These are phyloP conservation scores for Microplitis mediator DNA, from an alignment of 1,140 invertebrate genomes.

Conservation along the genomic window DNA sequence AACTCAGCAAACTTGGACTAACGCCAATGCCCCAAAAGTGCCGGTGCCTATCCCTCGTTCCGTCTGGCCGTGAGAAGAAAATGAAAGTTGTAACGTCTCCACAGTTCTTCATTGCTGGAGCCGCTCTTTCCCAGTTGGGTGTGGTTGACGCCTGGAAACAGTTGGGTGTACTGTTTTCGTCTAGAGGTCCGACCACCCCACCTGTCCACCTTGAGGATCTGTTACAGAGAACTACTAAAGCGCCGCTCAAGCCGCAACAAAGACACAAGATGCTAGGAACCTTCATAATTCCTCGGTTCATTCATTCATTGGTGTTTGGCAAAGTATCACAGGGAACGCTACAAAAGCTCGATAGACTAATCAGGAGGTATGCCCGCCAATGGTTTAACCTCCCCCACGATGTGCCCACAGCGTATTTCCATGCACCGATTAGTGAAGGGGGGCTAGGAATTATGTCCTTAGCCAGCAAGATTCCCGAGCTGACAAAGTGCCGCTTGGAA, in stretches of 20 bases:
- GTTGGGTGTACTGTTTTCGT: constrained; percentile 41
- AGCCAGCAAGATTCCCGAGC: not conserved
- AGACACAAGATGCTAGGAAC: constrained; percentile 37
- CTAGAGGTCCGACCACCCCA: constrained; percentile 31
- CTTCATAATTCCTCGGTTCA: constrained; percentile 38
- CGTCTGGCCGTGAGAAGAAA: constrained; percentile 42
- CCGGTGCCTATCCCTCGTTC: constrained; percentile 41
- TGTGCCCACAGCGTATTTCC: constrained; percentile 28
- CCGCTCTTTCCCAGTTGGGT: constrained; percentile 9
- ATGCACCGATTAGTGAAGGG: constrained; percentile 10
- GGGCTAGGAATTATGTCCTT: constrained; percentile 30
- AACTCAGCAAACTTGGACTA: constrained; percentile 35
- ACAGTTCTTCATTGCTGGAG: not conserved
- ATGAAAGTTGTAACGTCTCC: constrained; percentile 30
- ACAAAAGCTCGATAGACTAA: not conserved
- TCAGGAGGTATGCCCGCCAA: not conserved
- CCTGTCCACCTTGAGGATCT: constrained; percentile 8
- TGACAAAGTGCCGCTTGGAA: not conserved
- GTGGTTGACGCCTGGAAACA: constrained; percentile 43
- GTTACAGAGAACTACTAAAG: constrained; percentile 37
- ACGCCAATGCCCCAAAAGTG: constrained; percentile 45
- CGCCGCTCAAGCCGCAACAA: constrained; percentile 49
- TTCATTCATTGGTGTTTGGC: constrained; percentile 21
- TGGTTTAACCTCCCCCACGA: constrained; percentile 32
- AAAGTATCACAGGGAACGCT: not conserved